These are phyloP conservation scores for Phengaris arion DNA, from an alignment of 2,888 invertebrate species.

Conservation along the genomic window DNA sequence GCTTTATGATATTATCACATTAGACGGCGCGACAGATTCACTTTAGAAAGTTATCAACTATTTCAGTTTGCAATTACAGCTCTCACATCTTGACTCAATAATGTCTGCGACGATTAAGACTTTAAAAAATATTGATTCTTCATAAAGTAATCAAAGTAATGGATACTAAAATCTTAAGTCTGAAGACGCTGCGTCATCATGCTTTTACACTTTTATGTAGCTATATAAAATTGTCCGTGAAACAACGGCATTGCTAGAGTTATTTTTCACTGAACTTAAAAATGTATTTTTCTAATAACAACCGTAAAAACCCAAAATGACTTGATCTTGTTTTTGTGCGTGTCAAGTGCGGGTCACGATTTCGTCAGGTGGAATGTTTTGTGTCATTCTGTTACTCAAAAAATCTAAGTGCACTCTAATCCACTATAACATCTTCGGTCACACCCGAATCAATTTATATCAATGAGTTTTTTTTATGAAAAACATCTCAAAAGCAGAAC, in stretches of 20 bases:
- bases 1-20: background rate
- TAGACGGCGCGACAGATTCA: background rate
- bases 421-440: background rate
- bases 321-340: background rate
- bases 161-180: too few relatives aligned
- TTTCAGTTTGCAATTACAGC: background rate
- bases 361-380: conserved; percentile 12
- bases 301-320: background rate
- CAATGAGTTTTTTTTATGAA: background rate
- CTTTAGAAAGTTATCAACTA: background rate
- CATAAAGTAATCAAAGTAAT: background rate
- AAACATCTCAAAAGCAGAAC: background rate
- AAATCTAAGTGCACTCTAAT: background rate
- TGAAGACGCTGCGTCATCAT: too few relatives aligned
- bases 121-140: background rate
- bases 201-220: too few relatives aligned
- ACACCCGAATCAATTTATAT: conserved; percentile 31
- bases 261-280: background rate
- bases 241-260: background rate
- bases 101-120: background rate
- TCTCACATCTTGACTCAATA: background rate
- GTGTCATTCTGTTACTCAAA: background rate
- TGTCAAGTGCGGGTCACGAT: conserved; percentile 14
- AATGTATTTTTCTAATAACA: background rate
- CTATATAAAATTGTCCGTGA: too few relatives aligned